Evolutionary conservation across 2,797 vertebrate genomes (phyloP).

Genomic region (Merluccius polli): DNA sequence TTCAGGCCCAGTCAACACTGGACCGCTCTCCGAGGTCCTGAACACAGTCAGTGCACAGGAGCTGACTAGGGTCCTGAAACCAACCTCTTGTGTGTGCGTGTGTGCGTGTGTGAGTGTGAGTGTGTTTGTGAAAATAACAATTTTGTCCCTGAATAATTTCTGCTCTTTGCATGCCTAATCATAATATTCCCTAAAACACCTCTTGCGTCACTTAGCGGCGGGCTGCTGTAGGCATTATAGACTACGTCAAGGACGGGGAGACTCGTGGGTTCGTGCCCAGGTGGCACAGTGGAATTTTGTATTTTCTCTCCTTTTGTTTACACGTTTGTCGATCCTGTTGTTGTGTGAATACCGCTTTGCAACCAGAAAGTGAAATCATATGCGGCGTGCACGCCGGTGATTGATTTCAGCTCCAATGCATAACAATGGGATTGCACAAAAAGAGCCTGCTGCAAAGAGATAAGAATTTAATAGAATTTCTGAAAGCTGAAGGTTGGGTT

Average conservation of each 20-base stretch:
- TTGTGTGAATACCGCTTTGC: slow-evolving; percentile 51
- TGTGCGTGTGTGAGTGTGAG: neutral
- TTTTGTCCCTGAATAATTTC: neutral
- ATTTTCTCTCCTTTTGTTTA: slow-evolving; percentile 62
- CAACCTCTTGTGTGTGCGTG: neutral
- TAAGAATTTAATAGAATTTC: slow-evolving; percentile 97
- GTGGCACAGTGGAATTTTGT: slow-evolving; percentile 16
- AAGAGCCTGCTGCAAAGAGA: slow-evolving; percentile 89
- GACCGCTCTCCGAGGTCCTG: slow-evolving; percentile 70
- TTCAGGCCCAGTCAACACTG: neutral
- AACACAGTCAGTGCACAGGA: slow-evolving; percentile 31
- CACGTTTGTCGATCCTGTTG: slow-evolving; percentile 60
- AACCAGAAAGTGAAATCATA: slow-evolving; percentile 72
- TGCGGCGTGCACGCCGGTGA: slow-evolving; percentile 75
- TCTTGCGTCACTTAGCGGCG: neutral
- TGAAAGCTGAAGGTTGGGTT: slow-evolving; percentile 90
- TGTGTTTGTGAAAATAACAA: neutral
- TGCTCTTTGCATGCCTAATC: neutral
- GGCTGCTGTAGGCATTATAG: neutral
- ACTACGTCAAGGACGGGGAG: neutral
- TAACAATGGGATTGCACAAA: slow-evolving; percentile 86
- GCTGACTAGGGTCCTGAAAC: slow-evolving; percentile 65
- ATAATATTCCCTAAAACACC: neutral
- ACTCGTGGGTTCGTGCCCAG: slow-evolving; percentile 21
- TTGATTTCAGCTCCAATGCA: slow-evolving; percentile 82